Base-by-base conservation (phyloP, 2,888 invertebrate species). In the Anaspis maculata region DNA sequence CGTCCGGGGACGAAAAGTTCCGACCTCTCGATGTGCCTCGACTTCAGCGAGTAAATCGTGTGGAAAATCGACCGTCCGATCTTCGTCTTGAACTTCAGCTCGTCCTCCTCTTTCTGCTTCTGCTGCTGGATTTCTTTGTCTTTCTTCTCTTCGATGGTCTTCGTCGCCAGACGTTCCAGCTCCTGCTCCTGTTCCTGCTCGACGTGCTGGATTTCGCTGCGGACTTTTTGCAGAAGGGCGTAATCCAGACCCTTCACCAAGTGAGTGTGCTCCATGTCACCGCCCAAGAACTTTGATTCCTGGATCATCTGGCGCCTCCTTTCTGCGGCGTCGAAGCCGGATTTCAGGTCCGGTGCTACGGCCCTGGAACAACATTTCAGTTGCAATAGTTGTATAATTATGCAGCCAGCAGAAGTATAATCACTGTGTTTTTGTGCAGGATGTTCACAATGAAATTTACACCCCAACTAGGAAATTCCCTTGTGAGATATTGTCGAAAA, bases 201-300 rank as follows among this genome's bases (percentile, higher is more conserved):
- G 37, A 83, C 83, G 19, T 67, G 69, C 34, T 69, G 69, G 42
- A 96, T 90, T 65, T 98, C 97, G 44, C 0, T 5, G 9, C 19
- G 9, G 10, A 90, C 91, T 73, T 97, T 89, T 56, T 92, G 91
- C 35, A 94, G 64, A 30, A 94, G 67, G 0, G 92, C 91, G 64
- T 89, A 94, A 73, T 94, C 94, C 27, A 79, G 67, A 44, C 92
- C 98, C 70, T 98, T 99, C 51, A 99, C 98, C 74, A 99, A 92
- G 70, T 99, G 98, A 61, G 98, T 99, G 56, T 99, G 98, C 57
- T 98, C 96, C 89, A 98, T 96, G 66, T 98, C 98, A 76, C 98
- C 98, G 62, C 98, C 98, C 71, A 99, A 89, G 69, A 94, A 99
- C 69, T 99, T 99, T 0, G 98, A 98, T 68, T 98, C 97, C 61